Percentiles rank a stretch among this genome's conserved stretches.
Conservation (phyloP, 2,797 vertebrate genomes). For the Cyprinodon diabolis region DNA sequence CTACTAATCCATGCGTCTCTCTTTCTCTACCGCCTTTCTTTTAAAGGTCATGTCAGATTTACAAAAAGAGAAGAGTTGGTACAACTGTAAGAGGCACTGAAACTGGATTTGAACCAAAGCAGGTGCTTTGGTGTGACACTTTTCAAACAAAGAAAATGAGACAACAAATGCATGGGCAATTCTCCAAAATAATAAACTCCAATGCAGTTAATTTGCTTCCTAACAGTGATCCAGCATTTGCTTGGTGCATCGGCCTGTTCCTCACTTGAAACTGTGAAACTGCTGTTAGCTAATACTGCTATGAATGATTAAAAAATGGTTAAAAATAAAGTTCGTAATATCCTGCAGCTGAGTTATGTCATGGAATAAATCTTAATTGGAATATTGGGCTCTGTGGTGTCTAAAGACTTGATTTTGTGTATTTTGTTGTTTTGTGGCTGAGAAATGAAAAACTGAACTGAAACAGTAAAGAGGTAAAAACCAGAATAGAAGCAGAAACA, state of each 20-base stretch:
- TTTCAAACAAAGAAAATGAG: neutral
- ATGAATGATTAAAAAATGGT: neutral
- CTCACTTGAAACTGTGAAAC: slow-evolving; percentile 1
- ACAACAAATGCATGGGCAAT: neutral
- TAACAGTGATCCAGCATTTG: neutral
- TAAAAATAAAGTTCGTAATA: neutral
- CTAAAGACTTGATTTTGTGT: neutral
- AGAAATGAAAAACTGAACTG: slow-evolving; percentile 6
- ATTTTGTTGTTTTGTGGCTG: neutral
- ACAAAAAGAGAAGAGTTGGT: slow-evolving; percentile 19
- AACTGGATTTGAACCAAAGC: slow-evolving; percentile 12
- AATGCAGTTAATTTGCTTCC: neutral
- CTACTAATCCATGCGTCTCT: slow-evolving; percentile 4
- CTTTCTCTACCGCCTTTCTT: neutral
- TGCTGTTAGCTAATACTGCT: neutral
- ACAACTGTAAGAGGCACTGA: slow-evolving; percentile 31
- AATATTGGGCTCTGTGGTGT: neutral
- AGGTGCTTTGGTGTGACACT: neutral
- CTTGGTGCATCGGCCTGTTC: neutral
- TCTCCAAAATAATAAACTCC: neutral
- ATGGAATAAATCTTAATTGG: neutral
- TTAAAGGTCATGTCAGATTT: slow-evolving; percentile 26
- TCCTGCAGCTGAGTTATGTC: neutral
- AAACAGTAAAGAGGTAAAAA: neutral
- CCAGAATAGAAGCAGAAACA: slow-evolving; percentile 2